Percentiles rank a stretch among this genome's conserved stretches.
Conservation (phyloP, 2,888 invertebrate species). For the Netelia inedita region DNA sequence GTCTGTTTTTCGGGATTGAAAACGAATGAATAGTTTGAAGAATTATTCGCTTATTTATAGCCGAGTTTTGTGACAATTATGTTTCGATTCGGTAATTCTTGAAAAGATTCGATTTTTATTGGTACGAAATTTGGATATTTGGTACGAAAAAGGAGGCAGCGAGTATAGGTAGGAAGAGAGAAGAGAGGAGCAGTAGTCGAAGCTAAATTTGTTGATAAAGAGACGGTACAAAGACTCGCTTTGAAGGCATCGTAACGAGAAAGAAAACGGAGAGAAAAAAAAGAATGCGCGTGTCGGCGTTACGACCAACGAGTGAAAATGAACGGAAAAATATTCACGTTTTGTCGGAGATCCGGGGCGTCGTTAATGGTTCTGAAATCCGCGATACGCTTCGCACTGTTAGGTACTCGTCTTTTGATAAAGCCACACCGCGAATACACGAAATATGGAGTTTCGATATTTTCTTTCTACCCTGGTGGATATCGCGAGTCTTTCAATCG, state of each 20-base stretch:
- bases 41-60: not conserved
- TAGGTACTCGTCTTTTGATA: conserved; percentile 16
- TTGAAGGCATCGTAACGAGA: conserved; percentile 56
- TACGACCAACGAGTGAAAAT: not conserved
- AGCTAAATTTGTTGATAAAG: conserved; percentile 26
- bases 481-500: conserved; percentile 13
- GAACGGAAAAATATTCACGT: conserved; percentile 35
- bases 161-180: not conserved
- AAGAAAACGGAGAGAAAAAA: conserved; percentile 31
- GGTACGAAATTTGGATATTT: not conserved
- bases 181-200: not conserved
- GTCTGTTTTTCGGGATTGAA: not conserved
- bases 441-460: conserved; percentile 25
- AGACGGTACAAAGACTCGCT: conserved; percentile 36
- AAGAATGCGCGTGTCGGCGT: not conserved
- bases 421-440: conserved; percentile 6
- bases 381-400: not conserved
- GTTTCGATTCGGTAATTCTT: too few relatives aligned
- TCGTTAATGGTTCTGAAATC: conserved; percentile 36
- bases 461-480: not conserved
- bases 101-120: too few relatives aligned
- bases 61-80: too few relatives aligned
- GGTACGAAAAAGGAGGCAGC: not conserved
- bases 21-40: not conserved
- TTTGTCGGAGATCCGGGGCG: conserved; percentile 20